Evolutionary conservation across 2,888 invertebrate genomes (phyloP).

Genomic region (Euclidia mi): DNA sequence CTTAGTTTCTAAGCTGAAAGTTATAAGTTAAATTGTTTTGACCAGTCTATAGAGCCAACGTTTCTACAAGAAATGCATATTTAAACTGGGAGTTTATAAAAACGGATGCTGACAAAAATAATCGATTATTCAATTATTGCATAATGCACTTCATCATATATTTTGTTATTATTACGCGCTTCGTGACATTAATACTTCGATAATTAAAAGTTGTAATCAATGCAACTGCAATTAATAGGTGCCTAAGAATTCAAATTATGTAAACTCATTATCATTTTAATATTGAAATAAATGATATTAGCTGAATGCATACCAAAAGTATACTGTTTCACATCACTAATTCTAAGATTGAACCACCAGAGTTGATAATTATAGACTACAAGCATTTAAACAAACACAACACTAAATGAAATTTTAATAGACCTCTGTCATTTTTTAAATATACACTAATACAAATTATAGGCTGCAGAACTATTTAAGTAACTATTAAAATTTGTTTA

Average conservation of each 20-base stretch:
- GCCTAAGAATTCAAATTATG: too few relatives aligned
- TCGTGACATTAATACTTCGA: too few relatives aligned
- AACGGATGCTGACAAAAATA: too few relatives aligned
- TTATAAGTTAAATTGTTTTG: constrained; percentile 5
- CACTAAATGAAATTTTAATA: constrained; percentile 53
- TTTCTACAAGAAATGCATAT: too few relatives aligned
- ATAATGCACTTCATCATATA: too few relatives aligned
- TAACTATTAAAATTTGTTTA: background rate
- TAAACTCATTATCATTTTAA: too few relatives aligned
- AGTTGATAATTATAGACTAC: constrained; percentile 74
- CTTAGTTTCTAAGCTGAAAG: constrained; percentile 9
- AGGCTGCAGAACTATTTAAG: constrained; percentile 23
- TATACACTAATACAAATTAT: constrained; percentile 43
- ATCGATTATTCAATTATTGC: too few relatives aligned
- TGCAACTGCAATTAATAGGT: too few relatives aligned
- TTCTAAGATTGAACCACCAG: constrained; percentile 59
- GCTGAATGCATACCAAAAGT: background rate
- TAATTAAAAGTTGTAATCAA: too few relatives aligned
- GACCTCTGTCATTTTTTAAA: constrained; percentile 47
- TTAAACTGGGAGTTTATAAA: too few relatives aligned
- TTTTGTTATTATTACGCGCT: too few relatives aligned
- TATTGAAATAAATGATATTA: constrained; percentile 10
- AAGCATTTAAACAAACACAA: constrained; percentile 68
- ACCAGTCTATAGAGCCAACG: background rate
- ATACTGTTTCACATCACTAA: constrained; percentile 29